Conservation (phyloP, 2,888 invertebrate genomes). For the Nymphalis urticae region DNA sequence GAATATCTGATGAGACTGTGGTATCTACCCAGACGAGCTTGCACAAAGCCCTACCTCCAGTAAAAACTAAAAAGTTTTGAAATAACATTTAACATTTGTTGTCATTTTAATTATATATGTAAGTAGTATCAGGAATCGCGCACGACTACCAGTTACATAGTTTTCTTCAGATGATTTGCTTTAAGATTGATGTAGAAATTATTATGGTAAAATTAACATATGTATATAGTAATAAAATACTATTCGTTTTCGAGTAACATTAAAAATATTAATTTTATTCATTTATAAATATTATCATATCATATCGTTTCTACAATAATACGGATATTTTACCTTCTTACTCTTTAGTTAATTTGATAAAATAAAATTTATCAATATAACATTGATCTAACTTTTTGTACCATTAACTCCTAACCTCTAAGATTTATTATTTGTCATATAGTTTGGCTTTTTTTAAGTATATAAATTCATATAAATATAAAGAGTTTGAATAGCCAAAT, state of each 20-base stretch:
- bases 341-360: no score
- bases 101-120: not conserved
- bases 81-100: not conserved
- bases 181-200: conserved; percentile 63
- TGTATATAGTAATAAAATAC: not conserved
- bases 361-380: no score
- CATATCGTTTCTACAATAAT: conserved; percentile 4
- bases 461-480: not conserved
- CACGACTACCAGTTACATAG: conserved; percentile 53
- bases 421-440: no score
- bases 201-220: conserved; percentile 34
- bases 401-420: no score
- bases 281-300: conserved; percentile 26
- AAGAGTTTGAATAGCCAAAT: conserved; percentile 27
- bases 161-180: conserved; percentile 66
- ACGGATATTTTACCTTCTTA: conserved; percentile 18
- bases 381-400: no score
- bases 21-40: no score
- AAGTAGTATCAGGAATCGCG: conserved; percentile 3
- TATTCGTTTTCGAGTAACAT: not conserved
- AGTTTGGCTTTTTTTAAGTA: no score
- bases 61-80: no score
- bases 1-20: no score
- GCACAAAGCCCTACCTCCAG: no score
- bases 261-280: conserved; percentile 9